These are phyloP conservation scores for Heteractis magnifica DNA, from an alignment of 92 coral and sea anemone species.

Conservation along the genomic window DNA sequence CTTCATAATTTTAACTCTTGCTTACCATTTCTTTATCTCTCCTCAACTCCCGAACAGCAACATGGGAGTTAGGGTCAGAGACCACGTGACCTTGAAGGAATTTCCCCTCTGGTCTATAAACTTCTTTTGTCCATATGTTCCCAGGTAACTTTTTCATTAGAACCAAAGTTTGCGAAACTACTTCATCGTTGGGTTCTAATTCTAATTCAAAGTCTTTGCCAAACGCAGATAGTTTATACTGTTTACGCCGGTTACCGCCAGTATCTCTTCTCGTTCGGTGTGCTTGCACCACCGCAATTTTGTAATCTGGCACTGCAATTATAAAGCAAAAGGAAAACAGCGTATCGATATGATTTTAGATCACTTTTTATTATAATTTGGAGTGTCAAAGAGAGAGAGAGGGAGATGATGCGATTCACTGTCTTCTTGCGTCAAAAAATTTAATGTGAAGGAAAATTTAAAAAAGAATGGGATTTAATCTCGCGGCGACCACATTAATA, in stretches of 20 bases:
- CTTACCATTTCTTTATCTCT: slow-evolving; percentile 55
- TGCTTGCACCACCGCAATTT: slow-evolving; percentile 32
- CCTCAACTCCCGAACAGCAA: slow-evolving; percentile 67
- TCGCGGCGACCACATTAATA: too few species aligned
- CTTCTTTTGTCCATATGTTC: slow-evolving; percentile 39
- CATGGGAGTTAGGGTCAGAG: slow-evolving; percentile 59
- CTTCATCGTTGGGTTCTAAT: slow-evolving; percentile 54
- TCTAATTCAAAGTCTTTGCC: slow-evolving; percentile 43
- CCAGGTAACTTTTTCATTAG: slow-evolving; percentile 17
- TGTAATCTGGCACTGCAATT: slow-evolving; percentile 67
- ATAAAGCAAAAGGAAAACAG: background rate
- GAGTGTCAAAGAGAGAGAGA: too few species aligned
- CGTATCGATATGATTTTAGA: background rate
- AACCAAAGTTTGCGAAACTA: slow-evolving; percentile 35
- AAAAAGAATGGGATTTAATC: too few species aligned
- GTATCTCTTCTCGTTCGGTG: slow-evolving; percentile 51
- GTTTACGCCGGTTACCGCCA: background rate
- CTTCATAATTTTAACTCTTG: too few species aligned
- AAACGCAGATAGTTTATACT: slow-evolving; percentile 48
- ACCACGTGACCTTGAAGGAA: slow-evolving; percentile 68
- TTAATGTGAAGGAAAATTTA: too few species aligned
- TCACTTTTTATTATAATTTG: background rate
- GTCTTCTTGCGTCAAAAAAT: too few species aligned
- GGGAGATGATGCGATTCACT: too few species aligned
- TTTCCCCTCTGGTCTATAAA: slow-evolving; percentile 48